Evolutionary conservation across 2,113 vertebrate genomes (phyloP), one percentile per base, ranked within the genome.

Genomic region (Elgaria multicarinata): DNA sequence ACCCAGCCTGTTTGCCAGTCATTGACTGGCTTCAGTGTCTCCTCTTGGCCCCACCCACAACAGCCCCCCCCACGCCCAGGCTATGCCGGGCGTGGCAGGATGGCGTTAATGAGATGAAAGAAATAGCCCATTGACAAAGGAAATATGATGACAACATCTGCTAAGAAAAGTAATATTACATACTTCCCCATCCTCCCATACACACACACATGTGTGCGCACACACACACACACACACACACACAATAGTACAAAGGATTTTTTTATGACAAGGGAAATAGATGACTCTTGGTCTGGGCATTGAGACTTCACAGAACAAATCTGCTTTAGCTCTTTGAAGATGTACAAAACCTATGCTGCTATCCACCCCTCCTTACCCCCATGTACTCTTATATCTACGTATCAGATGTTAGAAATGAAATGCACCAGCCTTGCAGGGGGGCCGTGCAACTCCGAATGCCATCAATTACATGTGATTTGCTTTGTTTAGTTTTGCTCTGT

Each of bases 341-440:
- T 85, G 14, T 66, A 90, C 31, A 31, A 74, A 93, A 92, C 5
- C 4, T 92, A 0, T 0, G 0, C 28, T 90, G 24, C 0, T 58
- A 26, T 72, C 66, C 89, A 58, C 83, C 94, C 88, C 28, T 33
- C 16, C 20, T 85, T 50, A n/a, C 14, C 85, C n/a, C 75, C 2
- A 24, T 88, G 4, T 80, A 42, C 28, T 26, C 33, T 69, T 50
- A 50, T 67, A 67, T 46, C 12, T 36, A 24, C 28, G 91, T 95
- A 94, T 93, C 91, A 95, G 91, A 94, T 94, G 90, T 89, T 91
- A 90, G 79, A 75, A 93, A 93, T 3, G 87, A 90, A 95, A 36
- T 24, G 39, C 64, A 78, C 69, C 83, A 93, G 0, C 0, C 86
- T 90, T 87, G 3, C n/a, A 87, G 20, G 62, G 91, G n/a, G 81